A percentile compares a stretch with the other conserved stretches of the same genome.
Evolutionary conservation across 1,140 invertebrate genomes (phyloP).

Genomic region (Leguminivora glycinivorella): DNA sequence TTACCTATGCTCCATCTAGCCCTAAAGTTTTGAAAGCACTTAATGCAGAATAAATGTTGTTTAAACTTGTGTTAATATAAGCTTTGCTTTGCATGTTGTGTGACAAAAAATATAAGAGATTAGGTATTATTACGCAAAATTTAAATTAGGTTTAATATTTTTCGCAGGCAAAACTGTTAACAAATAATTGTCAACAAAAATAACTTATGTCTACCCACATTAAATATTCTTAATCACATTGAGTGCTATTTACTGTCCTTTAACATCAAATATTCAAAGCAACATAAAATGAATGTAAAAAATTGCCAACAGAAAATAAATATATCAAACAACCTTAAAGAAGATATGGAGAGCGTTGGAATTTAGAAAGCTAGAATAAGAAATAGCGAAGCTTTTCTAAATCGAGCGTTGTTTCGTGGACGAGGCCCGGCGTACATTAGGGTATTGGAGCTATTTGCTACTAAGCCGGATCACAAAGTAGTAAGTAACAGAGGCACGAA

Average conservation of each 20-base stretch:
- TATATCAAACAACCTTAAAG: neutral
- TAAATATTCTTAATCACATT: too few relatives aligned
- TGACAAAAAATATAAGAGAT: too few relatives aligned
- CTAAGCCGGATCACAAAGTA: conserved; percentile 43
- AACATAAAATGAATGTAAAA: too few relatives aligned
- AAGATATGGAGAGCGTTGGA: neutral
- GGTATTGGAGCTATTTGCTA: conserved; percentile 18
- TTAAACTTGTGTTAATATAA: too few relatives aligned
- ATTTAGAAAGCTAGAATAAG: neutral
- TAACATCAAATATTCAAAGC: neutral
- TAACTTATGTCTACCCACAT: too few relatives aligned
- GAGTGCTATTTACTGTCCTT: too few relatives aligned
- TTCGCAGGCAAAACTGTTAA: too few relatives aligned
- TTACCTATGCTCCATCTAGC: neutral
- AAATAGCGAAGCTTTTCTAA: neutral
- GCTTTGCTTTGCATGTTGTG: too few relatives aligned
- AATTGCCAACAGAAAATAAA: too few relatives aligned
- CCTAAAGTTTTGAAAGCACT: neutral
- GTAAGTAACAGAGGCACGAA: conserved; percentile 47
- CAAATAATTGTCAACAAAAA: too few relatives aligned
- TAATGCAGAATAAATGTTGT: neutral
- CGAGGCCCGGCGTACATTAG: neutral
- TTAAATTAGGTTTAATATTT: too few relatives aligned
- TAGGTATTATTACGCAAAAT: too few relatives aligned
- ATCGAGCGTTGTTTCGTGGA: conserved; percentile 4